Evolutionary conservation across 2,888 invertebrate genomes (phyloP).

Genomic region (Acanthosepion pharaonis): DNA sequence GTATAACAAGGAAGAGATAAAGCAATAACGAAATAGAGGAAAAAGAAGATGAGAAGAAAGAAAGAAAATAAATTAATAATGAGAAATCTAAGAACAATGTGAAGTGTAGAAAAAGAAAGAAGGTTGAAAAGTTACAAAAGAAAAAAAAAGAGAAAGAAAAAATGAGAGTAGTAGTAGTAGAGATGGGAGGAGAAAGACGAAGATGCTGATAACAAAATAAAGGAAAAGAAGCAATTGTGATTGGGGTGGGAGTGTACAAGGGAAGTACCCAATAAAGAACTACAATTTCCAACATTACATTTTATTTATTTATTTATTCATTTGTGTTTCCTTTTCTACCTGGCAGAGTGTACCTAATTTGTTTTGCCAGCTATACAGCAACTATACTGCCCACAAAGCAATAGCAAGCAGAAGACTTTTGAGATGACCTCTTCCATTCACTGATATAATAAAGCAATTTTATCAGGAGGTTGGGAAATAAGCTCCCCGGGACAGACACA

Average conservation of each 20-base stretch:
- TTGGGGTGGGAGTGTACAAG: background rate
- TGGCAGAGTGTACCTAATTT: no score
- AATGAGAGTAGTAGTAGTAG: background rate
- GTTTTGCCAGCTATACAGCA: no score
- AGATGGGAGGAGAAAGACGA: background rate
- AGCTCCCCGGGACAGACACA: background rate
- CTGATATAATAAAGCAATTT: background rate
- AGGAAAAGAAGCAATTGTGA: background rate
- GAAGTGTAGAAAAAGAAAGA: background rate
- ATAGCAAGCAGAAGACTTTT: background rate
- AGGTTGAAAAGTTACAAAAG: background rate
- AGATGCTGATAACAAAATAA: background rate
- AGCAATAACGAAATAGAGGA: background rate
- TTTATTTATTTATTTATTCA: no score
- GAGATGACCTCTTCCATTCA: constrained; percentile 17
- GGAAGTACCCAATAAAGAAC: background rate
- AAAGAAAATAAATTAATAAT: no score
- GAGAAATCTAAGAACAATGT: no score
- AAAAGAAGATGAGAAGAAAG: background rate
- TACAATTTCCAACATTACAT: no score
- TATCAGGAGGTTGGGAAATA: background rate
- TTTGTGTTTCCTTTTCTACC: no score
- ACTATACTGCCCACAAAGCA: no score
- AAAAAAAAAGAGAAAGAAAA: background rate
- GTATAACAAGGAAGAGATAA: background rate